Percentiles rank a stretch among this genome's conserved stretches.
phyloP scores from a whole-genome alignment of 2,113 vertebrate species.

The Salvelinus sp. region DNA sequence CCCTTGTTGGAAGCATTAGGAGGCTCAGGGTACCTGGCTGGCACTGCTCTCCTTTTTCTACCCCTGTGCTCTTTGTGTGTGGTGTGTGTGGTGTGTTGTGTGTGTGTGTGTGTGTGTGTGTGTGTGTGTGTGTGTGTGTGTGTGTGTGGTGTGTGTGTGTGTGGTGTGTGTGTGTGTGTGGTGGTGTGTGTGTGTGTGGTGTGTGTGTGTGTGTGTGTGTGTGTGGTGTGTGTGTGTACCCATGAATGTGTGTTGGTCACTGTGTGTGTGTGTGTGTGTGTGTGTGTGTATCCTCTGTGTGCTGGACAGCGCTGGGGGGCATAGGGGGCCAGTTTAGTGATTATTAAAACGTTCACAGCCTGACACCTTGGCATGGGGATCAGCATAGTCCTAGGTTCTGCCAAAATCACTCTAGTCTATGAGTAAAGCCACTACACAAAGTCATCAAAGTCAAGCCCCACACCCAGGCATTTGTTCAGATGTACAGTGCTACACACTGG shows the following conservation, averaged over 20 bases:
- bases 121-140: not conserved
- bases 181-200: not conserved
- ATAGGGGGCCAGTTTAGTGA: not conserved
- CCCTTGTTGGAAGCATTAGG: slow-evolving; percentile 12
- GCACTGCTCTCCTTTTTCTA: not conserved
- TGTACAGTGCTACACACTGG: too few species aligned
- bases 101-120: not conserved
- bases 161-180: not conserved
- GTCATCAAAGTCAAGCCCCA: too few species aligned
- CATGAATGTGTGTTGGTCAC: not conserved
- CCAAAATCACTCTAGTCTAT: not conserved
- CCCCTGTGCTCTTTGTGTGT: too few species aligned
- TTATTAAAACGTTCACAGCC: not conserved
- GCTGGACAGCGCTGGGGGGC: not conserved
- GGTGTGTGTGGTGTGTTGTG: too few species aligned
- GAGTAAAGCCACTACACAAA: too few species aligned
- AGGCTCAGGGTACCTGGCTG: not conserved
- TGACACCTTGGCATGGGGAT: not conserved
- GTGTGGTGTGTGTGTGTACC: not conserved
- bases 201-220: too few species aligned
- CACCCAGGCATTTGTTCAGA: too few species aligned
- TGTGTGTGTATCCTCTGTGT: not conserved
- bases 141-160: not conserved
- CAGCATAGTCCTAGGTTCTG: not conserved
- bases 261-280: not conserved